A percentile compares a stretch with the other conserved stretches of the same genome.
Conservation (phyloP, 2,888 invertebrate species). For the Morinoia aosen region DNA sequence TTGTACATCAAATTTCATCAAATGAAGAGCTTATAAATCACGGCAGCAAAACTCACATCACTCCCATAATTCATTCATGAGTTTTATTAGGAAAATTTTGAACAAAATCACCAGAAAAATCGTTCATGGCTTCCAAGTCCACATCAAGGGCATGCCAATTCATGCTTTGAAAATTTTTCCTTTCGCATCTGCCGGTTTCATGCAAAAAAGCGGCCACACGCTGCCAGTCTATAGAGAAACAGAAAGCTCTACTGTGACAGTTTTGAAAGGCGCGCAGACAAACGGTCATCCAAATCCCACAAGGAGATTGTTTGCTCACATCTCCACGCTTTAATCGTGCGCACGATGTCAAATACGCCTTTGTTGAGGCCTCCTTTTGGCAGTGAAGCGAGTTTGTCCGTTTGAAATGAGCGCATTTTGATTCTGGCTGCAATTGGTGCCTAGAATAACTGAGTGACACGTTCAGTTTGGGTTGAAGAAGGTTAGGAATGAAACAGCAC, state of each 20-base stretch:
- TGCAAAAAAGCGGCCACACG: background rate
- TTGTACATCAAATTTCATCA: no score
- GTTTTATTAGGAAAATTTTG: no score
- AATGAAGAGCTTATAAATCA: no score
- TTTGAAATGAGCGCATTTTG: background rate
- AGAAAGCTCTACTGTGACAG: background rate
- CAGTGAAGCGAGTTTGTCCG: background rate
- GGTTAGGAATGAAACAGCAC: no score
- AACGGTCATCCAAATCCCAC: slow-evolving; percentile 29
- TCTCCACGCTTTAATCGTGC: background rate
- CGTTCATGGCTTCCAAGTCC: no score
- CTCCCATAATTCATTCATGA: no score
- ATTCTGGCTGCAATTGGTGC: background rate
- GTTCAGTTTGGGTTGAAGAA: no score
- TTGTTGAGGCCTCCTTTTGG: background rate
- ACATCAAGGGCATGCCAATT: no score
- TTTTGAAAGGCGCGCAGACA: background rate
- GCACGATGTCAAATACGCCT: background rate
- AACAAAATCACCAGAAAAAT: no score
- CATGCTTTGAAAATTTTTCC: background rate
- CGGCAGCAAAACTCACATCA: no score
- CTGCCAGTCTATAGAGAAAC: background rate
- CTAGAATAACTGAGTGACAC: background rate
- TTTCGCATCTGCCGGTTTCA: background rate
- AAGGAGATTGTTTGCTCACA: slow-evolving; percentile 32